Evolutionary conservation across 2,113 vertebrate species (phyloP), one percentile per base, ranked within the genome.

Genomic region (Corythornis vintsioides): DNA sequence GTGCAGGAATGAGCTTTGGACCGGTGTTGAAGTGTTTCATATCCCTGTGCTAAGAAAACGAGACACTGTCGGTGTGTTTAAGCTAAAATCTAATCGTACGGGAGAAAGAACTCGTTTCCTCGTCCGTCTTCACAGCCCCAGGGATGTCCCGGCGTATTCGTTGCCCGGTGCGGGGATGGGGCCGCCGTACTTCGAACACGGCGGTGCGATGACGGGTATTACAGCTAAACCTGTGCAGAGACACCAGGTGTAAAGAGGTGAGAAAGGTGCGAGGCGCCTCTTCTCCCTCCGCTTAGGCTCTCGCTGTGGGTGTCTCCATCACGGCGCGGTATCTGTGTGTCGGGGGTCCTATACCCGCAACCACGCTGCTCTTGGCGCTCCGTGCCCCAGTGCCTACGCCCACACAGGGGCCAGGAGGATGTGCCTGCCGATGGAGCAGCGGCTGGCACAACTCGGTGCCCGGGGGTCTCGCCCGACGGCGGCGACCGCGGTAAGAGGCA

Each of bases 261-360:
- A 13, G 25, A 63, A 6, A 15, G 1, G 43, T 2, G 22, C 43
- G 22, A 21, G 52, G 29, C 3, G 5, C 22, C 14, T 35, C 47
- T 77, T 19, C 50, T 61, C 29, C 45, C 31, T 38, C 74, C 24
- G 7, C 19, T 18, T 3, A 17, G 43, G 17, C 25, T 5, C 19
- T 38, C 13, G 28, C 66, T 7, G 17, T 4, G 22, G 22, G 45
- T 31, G 65, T 55, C 13, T 18, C 56, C n/a, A 45, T 4, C 50
- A 28, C 35, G 25, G 55, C 35, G 42, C 14, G 3, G 14, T 3
- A 0, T 11, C 33, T 2, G 33, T 3, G 4, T 8, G 57, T 22
- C 13, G 13, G 67, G 60, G 22, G 20, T 57, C 29, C 64, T 4
- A 1, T 0, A 7, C 29, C 40, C 3, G 20, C 57, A 7, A 33